Percentiles rank a stretch among this genome's conserved stretches.
Conservation (phyloP, 2,797 vertebrate species). For the Manis crassicaudata region DNA sequence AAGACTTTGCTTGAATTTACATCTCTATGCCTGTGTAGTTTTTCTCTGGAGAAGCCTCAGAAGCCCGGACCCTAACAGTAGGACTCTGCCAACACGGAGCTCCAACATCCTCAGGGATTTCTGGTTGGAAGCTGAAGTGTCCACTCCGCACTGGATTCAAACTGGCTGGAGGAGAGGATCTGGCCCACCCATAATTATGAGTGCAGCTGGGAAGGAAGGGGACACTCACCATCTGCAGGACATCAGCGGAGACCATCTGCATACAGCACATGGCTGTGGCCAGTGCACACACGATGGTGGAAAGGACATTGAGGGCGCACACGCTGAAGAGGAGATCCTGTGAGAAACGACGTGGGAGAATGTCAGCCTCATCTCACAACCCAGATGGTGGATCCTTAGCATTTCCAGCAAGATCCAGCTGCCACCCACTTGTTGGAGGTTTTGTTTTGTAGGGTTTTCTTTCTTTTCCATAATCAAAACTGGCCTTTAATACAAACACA, state of each 20-base stretch:
- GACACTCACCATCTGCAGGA: conserved; percentile 97
- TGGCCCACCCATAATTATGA: rapidly evolving
- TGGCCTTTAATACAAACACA: background rate
- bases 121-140: background rate
- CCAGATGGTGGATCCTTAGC: conserved; percentile 49
- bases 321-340: conserved; percentile 99
- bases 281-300: conserved; percentile 98
- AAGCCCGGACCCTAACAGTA: too few species aligned
- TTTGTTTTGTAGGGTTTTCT: background rate
- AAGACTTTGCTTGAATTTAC: too few species aligned
- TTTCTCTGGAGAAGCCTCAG: too few species aligned
- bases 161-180: background rate
- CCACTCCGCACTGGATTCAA: background rate
- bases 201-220: background rate
- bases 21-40: too few species aligned
- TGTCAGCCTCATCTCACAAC: conserved; percentile 69
- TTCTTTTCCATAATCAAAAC: background rate
- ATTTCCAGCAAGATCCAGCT: conserved; percentile 40
- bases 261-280: conserved; percentile 99
- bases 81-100: background rate
- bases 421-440: background rate
- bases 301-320: conserved; percentile 98
- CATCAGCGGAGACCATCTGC: conserved; percentile 99
- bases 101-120: background rate
- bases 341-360: conserved; percentile 67